Percentiles rank a stretch among this genome's conserved stretches.
phyloP scores from a whole-genome alignment of 2,888 invertebrate species.

The Desoria tigrina region DNA sequence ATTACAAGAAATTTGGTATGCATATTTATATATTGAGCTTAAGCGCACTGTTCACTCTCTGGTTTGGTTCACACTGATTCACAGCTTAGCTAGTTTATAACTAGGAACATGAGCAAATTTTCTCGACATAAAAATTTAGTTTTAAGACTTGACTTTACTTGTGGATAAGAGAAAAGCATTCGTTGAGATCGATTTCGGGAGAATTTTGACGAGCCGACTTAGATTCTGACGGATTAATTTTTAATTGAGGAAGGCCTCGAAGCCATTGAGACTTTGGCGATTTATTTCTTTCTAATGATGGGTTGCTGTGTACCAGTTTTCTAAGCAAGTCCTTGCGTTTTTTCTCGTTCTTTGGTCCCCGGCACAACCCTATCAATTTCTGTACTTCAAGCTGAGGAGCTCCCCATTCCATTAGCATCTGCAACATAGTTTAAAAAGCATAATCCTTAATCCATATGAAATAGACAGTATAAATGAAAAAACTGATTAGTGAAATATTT shows the following conservation, averaged over 20 bases:
- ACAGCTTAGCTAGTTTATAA: no score
- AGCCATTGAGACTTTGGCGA: constrained; percentile 49
- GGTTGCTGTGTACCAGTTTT: constrained; percentile 41
- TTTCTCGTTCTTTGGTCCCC: constrained; percentile 38
- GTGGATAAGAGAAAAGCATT: constrained; percentile 51
- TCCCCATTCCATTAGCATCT: constrained; percentile 50
- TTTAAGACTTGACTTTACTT: no score
- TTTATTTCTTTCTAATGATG: constrained; percentile 43
- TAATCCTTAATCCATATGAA: background rate
- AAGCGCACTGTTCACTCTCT: no score
- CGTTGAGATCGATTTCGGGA: constrained; percentile 50
- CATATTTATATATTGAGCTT: no score
- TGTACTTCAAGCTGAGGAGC: constrained; percentile 41
- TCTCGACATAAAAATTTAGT: no score
- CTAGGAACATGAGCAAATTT: no score
- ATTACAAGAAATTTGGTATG: no score
- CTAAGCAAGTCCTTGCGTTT: constrained; percentile 49
- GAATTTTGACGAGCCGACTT: constrained; percentile 33
- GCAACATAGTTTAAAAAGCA: no score
- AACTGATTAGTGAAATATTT: no score
- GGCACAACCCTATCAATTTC: constrained; percentile 33
- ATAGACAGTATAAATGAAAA: background rate
- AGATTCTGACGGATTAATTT: constrained; percentile 28
- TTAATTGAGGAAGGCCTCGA: constrained; percentile 41
- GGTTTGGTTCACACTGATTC: no score